Conservation (phyloP, 2,113 vertebrate genomes). For the Gymnorhina tibicen region DNA sequence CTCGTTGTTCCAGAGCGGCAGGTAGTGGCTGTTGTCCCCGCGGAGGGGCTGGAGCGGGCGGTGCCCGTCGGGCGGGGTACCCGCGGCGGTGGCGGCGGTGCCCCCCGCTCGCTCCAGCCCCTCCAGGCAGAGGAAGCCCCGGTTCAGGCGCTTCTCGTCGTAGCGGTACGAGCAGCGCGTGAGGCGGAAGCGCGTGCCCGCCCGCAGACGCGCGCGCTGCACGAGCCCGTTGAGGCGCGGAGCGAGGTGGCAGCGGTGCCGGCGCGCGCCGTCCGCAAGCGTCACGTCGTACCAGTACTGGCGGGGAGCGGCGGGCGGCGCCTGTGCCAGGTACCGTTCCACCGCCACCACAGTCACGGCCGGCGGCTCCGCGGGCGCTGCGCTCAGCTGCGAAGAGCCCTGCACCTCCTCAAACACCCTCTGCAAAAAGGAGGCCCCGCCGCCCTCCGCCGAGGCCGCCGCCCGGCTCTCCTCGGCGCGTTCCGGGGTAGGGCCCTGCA, state of each 20-base stretch:
- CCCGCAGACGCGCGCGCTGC: constrained; percentile 72
- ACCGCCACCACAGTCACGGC: constrained; percentile 68
- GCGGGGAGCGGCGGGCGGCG: not conserved
- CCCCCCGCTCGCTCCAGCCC: constrained; percentile 8
- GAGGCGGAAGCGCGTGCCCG: constrained; percentile 71
- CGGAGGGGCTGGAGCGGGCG: constrained; percentile 66
- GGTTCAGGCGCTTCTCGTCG: constrained; percentile 74
- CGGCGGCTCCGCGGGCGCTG: constrained; percentile 1
- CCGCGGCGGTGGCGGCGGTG: not conserved
- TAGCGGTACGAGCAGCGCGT: constrained; percentile 75
- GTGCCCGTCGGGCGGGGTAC: not conserved
- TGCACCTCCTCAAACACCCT: not conserved
- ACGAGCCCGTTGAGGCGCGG: constrained; percentile 71
- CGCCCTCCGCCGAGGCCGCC: not conserved
- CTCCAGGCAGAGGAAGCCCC: constrained; percentile 77
- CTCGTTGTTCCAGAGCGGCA: constrained; percentile 89
- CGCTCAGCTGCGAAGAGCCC: not conserved
- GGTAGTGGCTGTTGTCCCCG: constrained; percentile 76
- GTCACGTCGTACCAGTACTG: constrained; percentile 75
- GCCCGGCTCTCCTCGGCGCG: not conserved
- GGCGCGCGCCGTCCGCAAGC: constrained; percentile 71
- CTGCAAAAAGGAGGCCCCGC: constrained; percentile 33
- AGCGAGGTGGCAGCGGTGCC: constrained; percentile 75
- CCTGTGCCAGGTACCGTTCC: constrained; percentile 67
- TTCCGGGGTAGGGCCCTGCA: not conserved